Base-by-base conservation (phyloP, 1,140 invertebrate genomes). In the Hypothenemus hampei region DNA sequence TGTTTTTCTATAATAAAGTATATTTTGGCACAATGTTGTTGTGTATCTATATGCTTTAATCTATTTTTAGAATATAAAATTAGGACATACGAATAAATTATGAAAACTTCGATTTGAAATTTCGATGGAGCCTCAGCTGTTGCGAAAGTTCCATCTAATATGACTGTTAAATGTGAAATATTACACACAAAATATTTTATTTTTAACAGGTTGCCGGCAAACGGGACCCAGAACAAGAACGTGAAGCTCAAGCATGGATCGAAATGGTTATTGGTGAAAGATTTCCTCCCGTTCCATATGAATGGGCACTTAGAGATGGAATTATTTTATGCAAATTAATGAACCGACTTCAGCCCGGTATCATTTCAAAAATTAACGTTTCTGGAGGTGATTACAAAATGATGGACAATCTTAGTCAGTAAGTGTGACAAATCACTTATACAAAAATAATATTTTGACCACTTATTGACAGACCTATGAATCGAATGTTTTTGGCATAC, bases 331-430 rank as follows among this genome's bases (percentile, higher is more conserved):
- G 86, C 69, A 86, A 85, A 63, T 70, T 96, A 39, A 94, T 95
- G 85, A 93, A 94, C 73, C 82, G 84, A 65, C 73, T 96, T 4
- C 75, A 82, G 59, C 91, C 92, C 2, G 91, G 91, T 20, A 80
- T 85, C 59, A 84, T 95, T 49, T 75, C 81, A n/a, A 93, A 89
- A 72, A 86, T 95, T 63, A 93, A 94, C 69, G 79, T 80, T 1
- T 83, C 83, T 2, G 91, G 91, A 3, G 89, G 88, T 0, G 90
- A 93, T 62, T 96, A 94, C 73, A 93, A 93, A 65, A 84, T 93
- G 77, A 95, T 95, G 91, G 91, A 96, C 66, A 96, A 96, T 66
- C 85, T 94, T 36, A 87, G 83, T 73, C 85, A 88, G 86, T 89
- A 74, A 79, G 85, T 80, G 21, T 29, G 6, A 29, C n/a, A n/a